Evolutionary conservation across 2,888 invertebrate species (phyloP).

Genomic region (Cephalotes varians): DNA sequence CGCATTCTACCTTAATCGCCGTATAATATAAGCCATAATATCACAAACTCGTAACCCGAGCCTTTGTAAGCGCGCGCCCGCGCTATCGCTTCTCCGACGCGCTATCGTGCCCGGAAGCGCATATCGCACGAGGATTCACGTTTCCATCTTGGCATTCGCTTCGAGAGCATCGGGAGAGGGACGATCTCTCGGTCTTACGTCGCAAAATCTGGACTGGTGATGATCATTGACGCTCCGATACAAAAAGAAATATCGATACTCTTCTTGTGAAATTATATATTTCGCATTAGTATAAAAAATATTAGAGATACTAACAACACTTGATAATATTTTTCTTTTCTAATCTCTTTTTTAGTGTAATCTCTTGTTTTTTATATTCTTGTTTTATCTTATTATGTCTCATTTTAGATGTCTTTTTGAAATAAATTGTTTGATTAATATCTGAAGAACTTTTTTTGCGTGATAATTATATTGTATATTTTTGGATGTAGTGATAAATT

Average conservation of each 20-base stretch:
- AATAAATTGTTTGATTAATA: background rate
- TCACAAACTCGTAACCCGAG: constrained; percentile 66
- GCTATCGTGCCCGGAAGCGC: constrained; percentile 75
- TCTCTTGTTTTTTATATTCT: background rate
- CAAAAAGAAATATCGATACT: constrained; percentile 1
- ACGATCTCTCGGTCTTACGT: constrained; percentile 28
- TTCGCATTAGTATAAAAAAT: background rate
- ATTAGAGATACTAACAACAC: background rate
- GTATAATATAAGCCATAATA: constrained; percentile 40
- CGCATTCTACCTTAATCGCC: constrained; percentile 27
- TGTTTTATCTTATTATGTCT: too few relatives aligned
- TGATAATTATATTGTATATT: background rate
- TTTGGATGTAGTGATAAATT: background rate
- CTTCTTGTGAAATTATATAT: background rate
- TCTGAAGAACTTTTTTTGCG: background rate
- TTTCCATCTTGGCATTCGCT: constrained; percentile 65
- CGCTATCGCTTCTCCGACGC: constrained; percentile 50
- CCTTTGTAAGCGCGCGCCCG: constrained; percentile 55
- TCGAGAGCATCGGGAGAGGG: constrained; percentile 36
- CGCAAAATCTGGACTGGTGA: constrained; percentile 2
- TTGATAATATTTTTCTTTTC: background rate
- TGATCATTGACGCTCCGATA: background rate
- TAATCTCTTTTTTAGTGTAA: background rate
- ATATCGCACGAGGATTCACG: constrained; percentile 71
- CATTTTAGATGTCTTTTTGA: background rate